Conservation (phyloP, 92 coral and sea anemone species). For the Montipora capitata region DNA sequence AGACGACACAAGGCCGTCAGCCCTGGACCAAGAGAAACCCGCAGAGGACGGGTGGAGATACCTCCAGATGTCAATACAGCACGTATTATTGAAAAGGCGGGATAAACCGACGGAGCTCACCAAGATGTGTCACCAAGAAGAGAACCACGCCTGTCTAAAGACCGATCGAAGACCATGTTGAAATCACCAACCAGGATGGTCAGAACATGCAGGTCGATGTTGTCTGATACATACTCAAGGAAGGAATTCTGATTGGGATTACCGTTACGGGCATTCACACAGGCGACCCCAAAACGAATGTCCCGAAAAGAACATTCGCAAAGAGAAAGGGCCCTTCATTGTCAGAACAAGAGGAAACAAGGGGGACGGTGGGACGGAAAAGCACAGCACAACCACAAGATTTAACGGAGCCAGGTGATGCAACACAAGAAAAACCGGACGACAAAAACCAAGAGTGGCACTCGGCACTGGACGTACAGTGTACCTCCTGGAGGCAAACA, state of each 20-base stretch:
- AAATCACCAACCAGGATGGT: conserved; percentile 64
- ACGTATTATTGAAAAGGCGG: conserved; percentile 12
- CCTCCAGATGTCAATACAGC: conserved; percentile 66
- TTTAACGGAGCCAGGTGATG: conserved; percentile 4
- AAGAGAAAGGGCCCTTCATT: conserved; percentile 47
- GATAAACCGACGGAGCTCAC: background rate
- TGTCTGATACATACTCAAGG: background rate
- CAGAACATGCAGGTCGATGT: conserved; percentile 22
- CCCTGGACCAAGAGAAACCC: conserved; percentile 56
- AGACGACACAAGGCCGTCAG: conserved; percentile 47
- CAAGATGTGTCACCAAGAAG: background rate
- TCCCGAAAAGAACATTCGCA: background rate
- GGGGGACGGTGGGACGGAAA: background rate
- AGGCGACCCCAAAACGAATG: conserved; percentile 5
- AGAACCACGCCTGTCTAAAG: conserved; percentile 41
- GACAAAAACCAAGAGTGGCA: conserved; percentile 28
- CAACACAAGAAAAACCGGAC: conserved; percentile 9
- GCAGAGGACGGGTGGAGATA: conserved; percentile 19
- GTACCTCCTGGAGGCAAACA: conserved; percentile 63
- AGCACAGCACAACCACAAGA: conserved; percentile 59
- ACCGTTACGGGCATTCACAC: conserved; percentile 72
- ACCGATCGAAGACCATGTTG: conserved; percentile 65
- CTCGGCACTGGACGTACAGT: background rate
- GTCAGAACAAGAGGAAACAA: background rate
- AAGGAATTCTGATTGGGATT: conserved; percentile 43